These are phyloP conservation scores for Trachelus stipa DNA, from an alignment of 2,888 invertebrate species.

Conservation along the genomic window DNA sequence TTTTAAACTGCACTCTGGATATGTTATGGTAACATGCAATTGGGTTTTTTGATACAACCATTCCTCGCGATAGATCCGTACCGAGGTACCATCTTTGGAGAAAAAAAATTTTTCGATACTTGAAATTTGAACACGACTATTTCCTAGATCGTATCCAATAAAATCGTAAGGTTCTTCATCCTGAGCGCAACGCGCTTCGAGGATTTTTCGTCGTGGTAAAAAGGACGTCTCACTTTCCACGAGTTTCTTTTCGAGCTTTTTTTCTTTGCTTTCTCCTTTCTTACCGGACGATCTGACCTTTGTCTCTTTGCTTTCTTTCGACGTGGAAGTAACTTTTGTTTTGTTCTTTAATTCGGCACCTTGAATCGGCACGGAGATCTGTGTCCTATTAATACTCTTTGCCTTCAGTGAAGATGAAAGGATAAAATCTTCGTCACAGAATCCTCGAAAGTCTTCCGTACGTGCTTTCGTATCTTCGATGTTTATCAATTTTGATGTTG, in stretches of 20 bases:
- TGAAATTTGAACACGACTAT: slow-evolving; percentile 45
- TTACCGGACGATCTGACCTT: not conserved
- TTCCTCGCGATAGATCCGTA: slow-evolving; percentile 43
- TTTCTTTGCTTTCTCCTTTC: slow-evolving; percentile 2
- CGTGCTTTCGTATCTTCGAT: not conserved
- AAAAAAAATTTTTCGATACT: slow-evolving; percentile 40
- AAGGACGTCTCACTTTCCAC: slow-evolving; percentile 30
- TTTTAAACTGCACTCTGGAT: slow-evolving; percentile 37
- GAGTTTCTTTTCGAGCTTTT: slow-evolving; percentile 1
- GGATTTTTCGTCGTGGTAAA: slow-evolving; percentile 24
- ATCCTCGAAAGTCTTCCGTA: not conserved
- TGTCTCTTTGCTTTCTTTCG: not conserved
- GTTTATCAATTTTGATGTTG: slow-evolving; percentile 10
- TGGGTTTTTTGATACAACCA: slow-evolving; percentile 44
- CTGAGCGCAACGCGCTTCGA: slow-evolving; percentile 19
- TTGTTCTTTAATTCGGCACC: slow-evolving; percentile 3
- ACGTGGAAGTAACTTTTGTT: slow-evolving; percentile 5
- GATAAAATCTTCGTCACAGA: slow-evolving; percentile 46
- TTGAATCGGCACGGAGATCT: not conserved
- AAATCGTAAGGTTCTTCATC: slow-evolving; percentile 41
- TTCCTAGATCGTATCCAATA: slow-evolving; percentile 55
- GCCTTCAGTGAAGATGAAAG: slow-evolving; percentile 52
- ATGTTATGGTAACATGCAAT: slow-evolving; percentile 39
- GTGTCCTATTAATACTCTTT: slow-evolving; percentile 14
- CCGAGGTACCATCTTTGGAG: slow-evolving; percentile 44